Evolutionary conservation across 2,113 vertebrate species (phyloP).

Genomic region (Mohoua ochrocephala): DNA sequence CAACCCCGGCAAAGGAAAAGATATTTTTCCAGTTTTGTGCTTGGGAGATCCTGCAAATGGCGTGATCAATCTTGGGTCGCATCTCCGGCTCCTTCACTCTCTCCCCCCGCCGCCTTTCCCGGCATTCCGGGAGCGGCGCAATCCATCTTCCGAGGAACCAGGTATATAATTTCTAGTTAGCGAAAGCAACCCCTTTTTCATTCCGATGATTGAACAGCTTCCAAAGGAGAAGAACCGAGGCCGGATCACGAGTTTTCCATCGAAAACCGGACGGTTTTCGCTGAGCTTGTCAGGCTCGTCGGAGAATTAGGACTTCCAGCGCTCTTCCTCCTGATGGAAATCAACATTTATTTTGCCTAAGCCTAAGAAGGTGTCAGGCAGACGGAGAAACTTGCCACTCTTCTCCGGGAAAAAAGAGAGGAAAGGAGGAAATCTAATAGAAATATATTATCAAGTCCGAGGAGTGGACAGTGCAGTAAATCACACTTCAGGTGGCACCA

Average conservation of each 20-base stretch:
- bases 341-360: constrained; percentile 56
- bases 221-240: not conserved
- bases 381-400: not conserved
- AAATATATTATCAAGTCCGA: constrained; percentile 25
- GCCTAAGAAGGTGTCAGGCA: constrained; percentile 43
- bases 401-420: not conserved
- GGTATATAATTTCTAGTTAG: constrained; percentile 69
- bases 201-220: constrained; percentile 52
- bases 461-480: constrained; percentile 16
- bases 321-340: constrained; percentile 25
- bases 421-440: constrained; percentile 29
- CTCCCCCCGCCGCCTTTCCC: not conserved
- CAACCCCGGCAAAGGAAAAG: not conserved
- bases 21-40: not conserved
- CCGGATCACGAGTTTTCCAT: not conserved
- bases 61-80: constrained; percentile 45
- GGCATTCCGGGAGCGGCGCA: not conserved
- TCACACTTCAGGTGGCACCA: constrained; percentile 31
- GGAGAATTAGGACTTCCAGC: constrained; percentile 19
- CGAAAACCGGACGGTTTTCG: not conserved
- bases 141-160: constrained; percentile 62
- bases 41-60: constrained; percentile 33
- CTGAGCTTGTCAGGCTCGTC: constrained; percentile 21
- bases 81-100: not conserved
- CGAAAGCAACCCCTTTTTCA: constrained; percentile 44